Evolutionary conservation across 2,113 vertebrate species (phyloP), one percentile per base, ranked within the genome.

Genomic region (Platysternon megacephalum): DNA sequence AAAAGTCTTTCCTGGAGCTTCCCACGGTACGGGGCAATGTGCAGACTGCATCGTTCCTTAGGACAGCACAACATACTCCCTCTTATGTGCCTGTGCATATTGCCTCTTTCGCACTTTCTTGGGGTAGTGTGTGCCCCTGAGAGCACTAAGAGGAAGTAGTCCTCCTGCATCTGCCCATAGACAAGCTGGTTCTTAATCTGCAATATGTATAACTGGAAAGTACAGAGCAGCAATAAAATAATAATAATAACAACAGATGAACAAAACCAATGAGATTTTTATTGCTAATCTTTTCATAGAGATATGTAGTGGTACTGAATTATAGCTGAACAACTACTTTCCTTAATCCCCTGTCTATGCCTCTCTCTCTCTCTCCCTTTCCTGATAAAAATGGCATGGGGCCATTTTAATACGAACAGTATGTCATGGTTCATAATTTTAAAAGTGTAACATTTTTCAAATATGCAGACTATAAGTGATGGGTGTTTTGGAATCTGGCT

Each of bases 371-470:
- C 94, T 94, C 79, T 78, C 21, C 21, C 53, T 87, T 97, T 35
- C 44, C 58, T 81, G 13, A 2, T 68, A 83, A 29, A 81, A 88
- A 80, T 93, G 32, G 32, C 28, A 84, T 65, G 89, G 96, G 39
- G 80, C 39, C 79, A 72, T 3, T 81, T 26, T 82, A 88, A 58
- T 88, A 84, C 8, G 91, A 89, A 82, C 13, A 81, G 93, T 80
- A 76, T 94, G 93, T 92, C 90, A 26, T 91, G n/a, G 7, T 87
- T 96, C 46, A 51, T 78, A 92, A 91, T 91, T 95, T 95, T 56
- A 84, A 93, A 97, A 91, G 17, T 8, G 9, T 9, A 74, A 49
- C 0, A 29, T 87, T 95, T 91, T 89, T 96, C 80, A 93, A 84
- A 87, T 28, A 49, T 51, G 52, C 52, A 85, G 26, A 22, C 4